phyloP scores from a whole-genome alignment of 2,113 vertebrate species.

The Pomatostomus ruficeps region DNA sequence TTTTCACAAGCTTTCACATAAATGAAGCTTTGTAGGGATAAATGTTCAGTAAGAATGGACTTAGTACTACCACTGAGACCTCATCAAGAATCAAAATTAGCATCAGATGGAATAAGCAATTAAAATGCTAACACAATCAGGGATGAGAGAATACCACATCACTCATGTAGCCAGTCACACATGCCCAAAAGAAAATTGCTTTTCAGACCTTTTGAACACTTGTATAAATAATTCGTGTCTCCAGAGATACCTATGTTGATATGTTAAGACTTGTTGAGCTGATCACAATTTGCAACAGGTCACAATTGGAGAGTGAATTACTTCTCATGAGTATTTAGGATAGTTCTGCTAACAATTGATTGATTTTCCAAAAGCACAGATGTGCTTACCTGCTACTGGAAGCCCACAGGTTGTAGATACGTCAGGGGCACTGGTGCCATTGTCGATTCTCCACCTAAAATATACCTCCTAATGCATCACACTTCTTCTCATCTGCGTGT shows the following conservation, averaged over 20 bases:
- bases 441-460: not conserved
- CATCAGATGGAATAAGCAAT: not conserved
- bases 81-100: constrained; percentile 9
- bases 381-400: not conserved
- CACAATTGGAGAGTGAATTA: not conserved
- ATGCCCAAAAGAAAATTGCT: not conserved
- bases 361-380: not conserved
- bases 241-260: not conserved
- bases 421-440: not conserved
- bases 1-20: not conserved
- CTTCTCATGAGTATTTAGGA: not conserved
- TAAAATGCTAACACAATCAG: not conserved
- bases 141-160: not conserved
- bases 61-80: not conserved
- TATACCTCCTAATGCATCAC: not conserved
- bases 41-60: not conserved
- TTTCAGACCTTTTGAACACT: constrained; percentile 9
- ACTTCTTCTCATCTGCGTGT: not conserved
- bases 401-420: not conserved
- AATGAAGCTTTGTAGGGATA: not conserved
- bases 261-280: not conserved
- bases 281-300: not conserved
- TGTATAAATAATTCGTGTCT: not conserved
- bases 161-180: not conserved
- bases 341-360: not conserved